phyloP scores from a whole-genome alignment of 2,113 vertebrate genomes.

The Falco punctatus region DNA sequence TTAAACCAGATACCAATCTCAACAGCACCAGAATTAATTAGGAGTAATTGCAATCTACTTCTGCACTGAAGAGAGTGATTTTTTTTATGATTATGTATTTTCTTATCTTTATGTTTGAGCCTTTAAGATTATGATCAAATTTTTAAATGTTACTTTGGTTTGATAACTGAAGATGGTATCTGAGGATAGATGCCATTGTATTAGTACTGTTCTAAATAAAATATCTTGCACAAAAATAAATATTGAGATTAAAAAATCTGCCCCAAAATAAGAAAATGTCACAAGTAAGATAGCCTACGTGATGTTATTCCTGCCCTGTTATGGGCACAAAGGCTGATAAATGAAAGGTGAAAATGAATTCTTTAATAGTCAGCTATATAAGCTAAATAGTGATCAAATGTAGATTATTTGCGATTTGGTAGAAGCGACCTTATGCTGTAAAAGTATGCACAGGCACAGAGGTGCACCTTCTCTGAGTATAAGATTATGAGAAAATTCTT shows the following conservation, averaged over 20 bases:
- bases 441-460: background rate
- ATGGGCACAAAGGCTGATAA: background rate
- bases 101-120: slow-evolving; percentile 21
- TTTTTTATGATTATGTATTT: slow-evolving; percentile 5
- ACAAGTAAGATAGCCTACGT: background rate
- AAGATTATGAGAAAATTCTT: background rate
- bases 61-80: background rate
- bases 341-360: background rate
- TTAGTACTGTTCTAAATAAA: background rate
- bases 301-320: background rate
- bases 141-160: background rate
- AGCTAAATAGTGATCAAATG: background rate
- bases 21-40: slow-evolving; percentile 53
- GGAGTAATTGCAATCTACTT: slow-evolving; percentile 35
- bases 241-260: background rate
- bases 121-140: slow-evolving; percentile 18
- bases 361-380: background rate
- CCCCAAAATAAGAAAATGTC: background rate
- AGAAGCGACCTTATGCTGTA: background rate
- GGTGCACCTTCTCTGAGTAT: background rate
- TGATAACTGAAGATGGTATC: background rate
- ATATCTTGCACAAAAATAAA: background rate
- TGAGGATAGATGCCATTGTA: background rate
- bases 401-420: background rate
- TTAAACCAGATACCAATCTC: slow-evolving; percentile 52